These are phyloP conservation scores for Leucozona laternaria DNA, from an alignment of 2,888 invertebrate species.

Conservation along the genomic window DNA sequence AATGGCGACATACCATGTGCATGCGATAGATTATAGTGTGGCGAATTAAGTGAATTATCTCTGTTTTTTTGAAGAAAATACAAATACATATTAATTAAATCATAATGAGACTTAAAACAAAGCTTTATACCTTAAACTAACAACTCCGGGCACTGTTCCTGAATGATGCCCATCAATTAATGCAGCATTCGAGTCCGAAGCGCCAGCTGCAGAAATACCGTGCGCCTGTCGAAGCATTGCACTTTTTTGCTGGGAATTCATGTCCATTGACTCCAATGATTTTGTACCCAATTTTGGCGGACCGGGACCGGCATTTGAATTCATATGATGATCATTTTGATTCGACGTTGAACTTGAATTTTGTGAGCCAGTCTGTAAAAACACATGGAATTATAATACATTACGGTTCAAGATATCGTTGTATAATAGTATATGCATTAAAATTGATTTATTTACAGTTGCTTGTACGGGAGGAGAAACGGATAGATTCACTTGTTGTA, in stretches of 20 bases:
- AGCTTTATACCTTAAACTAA: slow-evolving; percentile 80
- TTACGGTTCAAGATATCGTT: neutral
- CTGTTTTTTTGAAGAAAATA: slow-evolving; percentile 75
- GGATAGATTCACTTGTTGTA: slow-evolving; percentile 77
- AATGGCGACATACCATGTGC: slow-evolving; percentile 82
- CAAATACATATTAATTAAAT: neutral
- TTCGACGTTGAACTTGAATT: slow-evolving; percentile 77
- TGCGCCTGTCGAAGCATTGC: slow-evolving; percentile 76
- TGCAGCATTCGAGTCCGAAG: slow-evolving; percentile 78
- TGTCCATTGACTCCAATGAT: slow-evolving; percentile 83
- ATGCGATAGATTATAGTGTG: slow-evolving; percentile 82
- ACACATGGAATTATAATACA: neutral
- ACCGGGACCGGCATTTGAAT: slow-evolving; percentile 83
- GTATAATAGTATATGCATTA: neutral
- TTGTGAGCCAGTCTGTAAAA: slow-evolving; percentile 78
- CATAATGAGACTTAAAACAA: neutral
- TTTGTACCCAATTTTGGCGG: slow-evolving; percentile 84
- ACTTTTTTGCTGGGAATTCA: slow-evolving; percentile 84
- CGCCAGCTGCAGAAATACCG: slow-evolving; percentile 76
- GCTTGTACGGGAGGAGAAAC: slow-evolving; percentile 69
- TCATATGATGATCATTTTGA: slow-evolving; percentile 82
- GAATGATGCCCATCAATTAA: slow-evolving; percentile 79
- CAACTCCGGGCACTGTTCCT: slow-evolving; percentile 79
- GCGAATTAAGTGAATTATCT: slow-evolving; percentile 83
- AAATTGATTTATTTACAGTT: slow-evolving; percentile 71